Evolutionary conservation across 2,113 vertebrate genomes (phyloP), one percentile per base, ranked within the genome.

Genomic region (Pseudolaguvia tuberculata): DNA sequence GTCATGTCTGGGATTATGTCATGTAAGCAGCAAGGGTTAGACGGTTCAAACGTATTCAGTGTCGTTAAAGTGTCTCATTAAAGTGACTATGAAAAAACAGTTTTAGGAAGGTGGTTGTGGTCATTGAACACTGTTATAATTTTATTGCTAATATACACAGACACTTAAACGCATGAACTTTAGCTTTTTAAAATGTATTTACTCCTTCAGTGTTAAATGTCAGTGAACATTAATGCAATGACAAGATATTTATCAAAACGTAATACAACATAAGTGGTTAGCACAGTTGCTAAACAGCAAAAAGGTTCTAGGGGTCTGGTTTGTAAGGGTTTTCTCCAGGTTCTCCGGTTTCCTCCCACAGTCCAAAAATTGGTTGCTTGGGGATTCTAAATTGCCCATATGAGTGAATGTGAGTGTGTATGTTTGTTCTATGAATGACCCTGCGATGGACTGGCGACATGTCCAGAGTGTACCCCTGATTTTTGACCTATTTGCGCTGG

Each of bases 161-260:
- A 53, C 48, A 11, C 59, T 35, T n/a, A 27, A 53, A 82, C 77
- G 78, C 61, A 47, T 82, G 77, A 51, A n/a, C n/a, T 77, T 81
- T 73, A 78, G 15, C 35, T 66, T 65, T 77, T 68, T 57, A 53
- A 48, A 73, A n/a, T 79, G 63, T 51, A 73, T 80, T 80, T 50
- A 4, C 81, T 82, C 82, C 72, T 76, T 35, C 58, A 83, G 71
- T 74, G 72, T 9, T 55, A 80, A 71, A 80, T 76, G 59, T 18
- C 74, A 77, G 18, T 67, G 57, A 23, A 15, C 53, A 73, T 70
- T 35, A 14, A 25, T 78, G 31, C 50, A 74, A 52, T 77, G 79
- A 83, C 78, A 56, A 73, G 67, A 82, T 80, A 72, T 77, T 59
- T 21, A 77, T 65, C 45, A 79, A 23, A 23, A 13, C 5, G 9